A percentile compares a stretch with the other conserved stretches of the same genome.
phyloP scores from a whole-genome alignment of 1,140 invertebrate genomes.

The Nylanderia fulva region DNA sequence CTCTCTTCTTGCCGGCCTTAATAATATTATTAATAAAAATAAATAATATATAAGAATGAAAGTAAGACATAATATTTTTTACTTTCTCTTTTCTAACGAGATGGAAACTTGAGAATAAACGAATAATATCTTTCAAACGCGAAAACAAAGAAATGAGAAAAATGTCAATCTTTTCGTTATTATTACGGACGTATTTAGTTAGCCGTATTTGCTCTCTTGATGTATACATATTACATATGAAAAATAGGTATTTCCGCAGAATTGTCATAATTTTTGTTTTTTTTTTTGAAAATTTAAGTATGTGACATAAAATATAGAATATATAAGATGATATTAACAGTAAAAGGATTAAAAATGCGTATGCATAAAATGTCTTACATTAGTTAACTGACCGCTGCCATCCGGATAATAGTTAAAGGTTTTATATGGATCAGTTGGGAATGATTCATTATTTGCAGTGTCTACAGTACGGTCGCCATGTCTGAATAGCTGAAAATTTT shows the following conservation, averaged over 20 bases:
- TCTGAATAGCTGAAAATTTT: conserved; percentile 87
- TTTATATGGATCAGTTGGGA: conserved; percentile 89
- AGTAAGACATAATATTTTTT: neutral
- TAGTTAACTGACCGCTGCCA: conserved; percentile 90
- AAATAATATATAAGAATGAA: neutral
- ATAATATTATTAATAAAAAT: conserved; percentile 3
- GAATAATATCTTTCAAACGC: neutral
- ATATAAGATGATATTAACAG: neutral
- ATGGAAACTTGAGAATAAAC: conserved; percentile 2
- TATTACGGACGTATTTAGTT: neutral
- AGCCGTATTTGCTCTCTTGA: neutral
- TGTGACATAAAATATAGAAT: neutral
- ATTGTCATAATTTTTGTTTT: no score
- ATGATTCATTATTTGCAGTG: conserved; percentile 84
- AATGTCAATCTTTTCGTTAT: neutral
- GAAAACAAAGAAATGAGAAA: conserved; percentile 26
- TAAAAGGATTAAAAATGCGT: neutral
- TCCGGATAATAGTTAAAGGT: conserved; percentile 88
- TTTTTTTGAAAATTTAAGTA: neutral
- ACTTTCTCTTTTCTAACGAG: neutral
- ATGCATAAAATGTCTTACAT: conserved; percentile 87
- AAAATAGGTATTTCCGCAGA: neutral
- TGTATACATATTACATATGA: neutral
- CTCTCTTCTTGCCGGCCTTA: conserved; percentile 84
- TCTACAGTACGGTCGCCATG: conserved; percentile 92